Evolutionary conservation across 2,888 invertebrate genomes (phyloP), one percentile per base, ranked within the genome.

Genomic region (Trisateles emortualis): DNA sequence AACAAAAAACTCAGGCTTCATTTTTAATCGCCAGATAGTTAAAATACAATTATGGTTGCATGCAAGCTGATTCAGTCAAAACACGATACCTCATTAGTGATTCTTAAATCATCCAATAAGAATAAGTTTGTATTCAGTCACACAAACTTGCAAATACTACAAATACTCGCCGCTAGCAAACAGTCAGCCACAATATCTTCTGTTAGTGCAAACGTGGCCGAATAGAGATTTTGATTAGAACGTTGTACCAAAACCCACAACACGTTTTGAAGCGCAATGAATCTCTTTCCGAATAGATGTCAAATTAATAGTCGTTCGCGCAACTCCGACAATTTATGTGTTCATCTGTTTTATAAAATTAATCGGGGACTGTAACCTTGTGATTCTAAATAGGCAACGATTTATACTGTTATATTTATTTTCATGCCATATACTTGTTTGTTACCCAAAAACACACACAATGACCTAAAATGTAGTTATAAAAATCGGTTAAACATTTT

Each of bases 281-380:
- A 61, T 55, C 40, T 10, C 39, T 43, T 48, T 41, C 30, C 1
- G 49, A 50, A 56, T 39, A n/a, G 16, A 51, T 58, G 41, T 58
- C 47, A 59, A 62, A 59, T 58, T 57, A 53, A 68, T 63, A 35
- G 51, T n/a, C 51, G 41, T 62, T 65, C 22, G 24, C 6, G 9
- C 29, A 58, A 44, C 55, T 55, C 13, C 19, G 26, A 36, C 43
- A 39, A 62, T 62, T 65, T 57, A 68, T 59, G 42, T 35, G 38
- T 24, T 44, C 17, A 56, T 61, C 43, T 46, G 47, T 56, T 58
- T 53, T 45, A 41, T 30, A 44, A 38, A 51, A 62, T 55, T 39
- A 44, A 62, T 66, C 52, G 52, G 30, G n/a, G 13, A 39, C 42
- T 11, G 11, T 13, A 39, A 55, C 48, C 40, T 55, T 39, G 26